phyloP scores from a whole-genome alignment of 2,113 vertebrate genomes.

The Scytalopus superciliaris region DNA sequence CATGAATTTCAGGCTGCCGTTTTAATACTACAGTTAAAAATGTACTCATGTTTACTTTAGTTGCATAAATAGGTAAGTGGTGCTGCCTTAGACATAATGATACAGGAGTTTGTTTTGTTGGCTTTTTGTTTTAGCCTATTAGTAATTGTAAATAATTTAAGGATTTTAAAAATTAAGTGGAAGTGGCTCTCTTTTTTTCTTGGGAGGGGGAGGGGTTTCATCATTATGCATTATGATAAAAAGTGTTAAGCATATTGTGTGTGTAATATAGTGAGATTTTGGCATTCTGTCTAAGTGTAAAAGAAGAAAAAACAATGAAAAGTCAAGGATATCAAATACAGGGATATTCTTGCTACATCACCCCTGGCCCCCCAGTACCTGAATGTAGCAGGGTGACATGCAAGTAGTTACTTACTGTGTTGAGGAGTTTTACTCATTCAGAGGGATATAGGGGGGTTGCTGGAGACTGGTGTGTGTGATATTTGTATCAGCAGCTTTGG shows the following conservation, averaged over 20 bases:
- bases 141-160: not conserved
- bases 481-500: not conserved
- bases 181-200: not conserved
- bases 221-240: not conserved
- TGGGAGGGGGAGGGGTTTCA: no score
- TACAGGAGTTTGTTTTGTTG: not conserved
- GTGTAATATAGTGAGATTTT: not conserved
- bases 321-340: not conserved
- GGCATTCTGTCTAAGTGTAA: not conserved
- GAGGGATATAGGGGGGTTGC: no score
- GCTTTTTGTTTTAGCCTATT: not conserved
- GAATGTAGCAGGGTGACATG: not conserved
- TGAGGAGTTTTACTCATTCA: not conserved
- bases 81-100: not conserved
- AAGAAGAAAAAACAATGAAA: not conserved
- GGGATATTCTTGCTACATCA: not conserved
- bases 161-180: not conserved
- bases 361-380: fast-evolving
- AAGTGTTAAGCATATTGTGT: not conserved
- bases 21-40: not conserved
- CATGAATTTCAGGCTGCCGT: not conserved
- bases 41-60: not conserved
- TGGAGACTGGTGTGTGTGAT: not conserved
- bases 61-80: not conserved
- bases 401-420: not conserved